Evolutionary conservation across 2,888 invertebrate genomes (phyloP).

Genomic region (Caenorhabditis becei): DNA sequence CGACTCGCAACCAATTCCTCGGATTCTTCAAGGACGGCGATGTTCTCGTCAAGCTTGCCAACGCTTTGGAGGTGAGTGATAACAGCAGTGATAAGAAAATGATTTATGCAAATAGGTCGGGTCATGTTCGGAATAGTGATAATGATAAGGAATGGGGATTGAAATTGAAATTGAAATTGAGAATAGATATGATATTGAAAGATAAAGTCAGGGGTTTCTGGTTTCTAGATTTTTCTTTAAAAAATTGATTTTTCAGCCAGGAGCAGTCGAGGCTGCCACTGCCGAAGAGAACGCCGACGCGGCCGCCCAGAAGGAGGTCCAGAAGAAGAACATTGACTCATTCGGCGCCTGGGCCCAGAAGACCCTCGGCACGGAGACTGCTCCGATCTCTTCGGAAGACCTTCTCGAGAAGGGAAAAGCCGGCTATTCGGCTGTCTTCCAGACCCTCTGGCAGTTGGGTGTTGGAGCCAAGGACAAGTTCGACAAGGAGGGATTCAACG

Average conservation of each 20-base stretch:
- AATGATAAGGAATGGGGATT: background rate
- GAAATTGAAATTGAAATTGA: no score
- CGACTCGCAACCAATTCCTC: constrained; percentile 79
- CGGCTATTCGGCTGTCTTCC: constrained; percentile 77
- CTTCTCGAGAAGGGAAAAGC: constrained; percentile 79
- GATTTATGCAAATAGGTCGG: background rate
- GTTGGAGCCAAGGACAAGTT: constrained; percentile 72
- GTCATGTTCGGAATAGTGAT: background rate
- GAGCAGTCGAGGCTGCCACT: constrained; percentile 58
- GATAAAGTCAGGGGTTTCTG: background rate
- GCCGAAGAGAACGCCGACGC: constrained; percentile 77
- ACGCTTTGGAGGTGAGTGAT: constrained; percentile 70
- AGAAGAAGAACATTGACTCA: constrained; percentile 77
- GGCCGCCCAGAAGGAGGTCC: constrained; percentile 75
- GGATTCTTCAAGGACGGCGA: constrained; percentile 76
- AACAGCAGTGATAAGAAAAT: background rate
- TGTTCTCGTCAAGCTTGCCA: constrained; percentile 76
- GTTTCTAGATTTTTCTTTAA: background rate
- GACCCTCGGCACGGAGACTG: constrained; percentile 71
- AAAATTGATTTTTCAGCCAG: constrained; percentile 67
- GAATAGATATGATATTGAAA: no score
- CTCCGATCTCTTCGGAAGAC: constrained; percentile 75
- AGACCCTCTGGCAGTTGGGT: constrained; percentile 77
- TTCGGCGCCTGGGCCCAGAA: constrained; percentile 77
- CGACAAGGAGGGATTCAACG: constrained; percentile 70